Conservation (phyloP, 1,140 invertebrate genomes). For the Eurosta solidaginis region DNA sequence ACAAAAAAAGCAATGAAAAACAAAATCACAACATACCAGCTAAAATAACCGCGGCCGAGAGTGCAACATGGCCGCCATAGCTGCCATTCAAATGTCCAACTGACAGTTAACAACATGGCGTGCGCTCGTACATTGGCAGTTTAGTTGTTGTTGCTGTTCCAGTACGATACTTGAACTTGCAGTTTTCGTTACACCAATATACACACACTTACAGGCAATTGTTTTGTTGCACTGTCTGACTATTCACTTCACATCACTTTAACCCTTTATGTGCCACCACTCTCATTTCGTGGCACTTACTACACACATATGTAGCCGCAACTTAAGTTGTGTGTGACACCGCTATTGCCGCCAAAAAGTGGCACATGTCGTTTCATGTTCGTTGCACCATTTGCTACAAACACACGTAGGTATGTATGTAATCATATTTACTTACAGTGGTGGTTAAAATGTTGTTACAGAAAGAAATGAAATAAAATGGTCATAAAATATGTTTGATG, state of each 20-base stretch:
- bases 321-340: slow-evolving; percentile 27
- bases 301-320: neutral
- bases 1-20: too few relatives aligned
- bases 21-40: too few relatives aligned
- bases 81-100: slow-evolving; percentile 22
- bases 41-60: neutral
- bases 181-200: neutral
- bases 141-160: neutral
- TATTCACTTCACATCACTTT: neutral
- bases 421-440: too few relatives aligned
- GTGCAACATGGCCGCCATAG: slow-evolving; percentile 10
- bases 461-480: too few relatives aligned
- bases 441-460: too few relatives aligned
- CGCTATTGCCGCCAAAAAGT: slow-evolving; percentile 9
- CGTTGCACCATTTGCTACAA: neutral
- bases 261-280: neutral
- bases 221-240: neutral
- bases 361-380: slow-evolving; percentile 20
- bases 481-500: neutral
- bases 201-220: slow-evolving; percentile 4
- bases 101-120: slow-evolving; percentile 14
- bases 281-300: neutral
- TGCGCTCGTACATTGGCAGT: neutral
- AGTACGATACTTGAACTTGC: slow-evolving; percentile 1
- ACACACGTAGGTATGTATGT: too few relatives aligned